A percentile compares a stretch with the other conserved stretches of the same genome.
These are phyloP conservation scores for Myrmophylax atrothorax DNA, from an alignment of 2,113 vertebrate species.

Conservation along the genomic window DNA sequence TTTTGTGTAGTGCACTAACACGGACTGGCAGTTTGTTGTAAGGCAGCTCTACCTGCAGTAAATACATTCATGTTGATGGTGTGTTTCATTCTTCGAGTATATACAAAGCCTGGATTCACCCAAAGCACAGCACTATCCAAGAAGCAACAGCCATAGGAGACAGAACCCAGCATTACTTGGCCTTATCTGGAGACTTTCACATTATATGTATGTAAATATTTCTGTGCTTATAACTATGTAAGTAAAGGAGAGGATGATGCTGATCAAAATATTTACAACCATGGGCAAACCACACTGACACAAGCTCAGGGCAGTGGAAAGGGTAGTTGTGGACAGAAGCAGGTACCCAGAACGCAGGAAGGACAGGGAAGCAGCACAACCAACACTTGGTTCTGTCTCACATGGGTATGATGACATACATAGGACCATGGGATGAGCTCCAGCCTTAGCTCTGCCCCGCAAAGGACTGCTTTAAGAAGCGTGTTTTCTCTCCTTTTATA, in stretches of 20 bases:
- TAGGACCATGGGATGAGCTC: neutral
- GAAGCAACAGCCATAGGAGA: fast-evolving
- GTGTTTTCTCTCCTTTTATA: neutral
- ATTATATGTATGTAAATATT: neutral
- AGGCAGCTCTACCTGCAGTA: neutral
- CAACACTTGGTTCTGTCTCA: fast-evolving
- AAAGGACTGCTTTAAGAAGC: neutral
- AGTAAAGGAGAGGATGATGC: neutral
- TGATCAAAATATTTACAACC: neutral
- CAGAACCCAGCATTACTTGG: neutral
- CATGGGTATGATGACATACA: fast-evolving
- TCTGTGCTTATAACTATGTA: fast-evolving
- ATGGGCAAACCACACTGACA: neutral
- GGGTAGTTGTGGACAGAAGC: neutral
- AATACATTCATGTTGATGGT: fast-evolving
- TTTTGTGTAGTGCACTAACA: fast-evolving
- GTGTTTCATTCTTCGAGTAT: neutral
- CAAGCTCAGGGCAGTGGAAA: neutral
- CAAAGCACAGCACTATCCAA: neutral
- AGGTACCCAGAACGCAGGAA: neutral
- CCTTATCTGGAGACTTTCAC: neutral
- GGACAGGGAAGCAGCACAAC: neutral
- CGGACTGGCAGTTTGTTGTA: neutral
- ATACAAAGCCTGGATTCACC: neutral
- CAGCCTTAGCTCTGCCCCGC: neutral